A percentile compares a stretch with the other conserved stretches of the same genome.
Evolutionary conservation across 2,113 vertebrate species (phyloP).

Genomic region (Protomyctophum bolini): DNA sequence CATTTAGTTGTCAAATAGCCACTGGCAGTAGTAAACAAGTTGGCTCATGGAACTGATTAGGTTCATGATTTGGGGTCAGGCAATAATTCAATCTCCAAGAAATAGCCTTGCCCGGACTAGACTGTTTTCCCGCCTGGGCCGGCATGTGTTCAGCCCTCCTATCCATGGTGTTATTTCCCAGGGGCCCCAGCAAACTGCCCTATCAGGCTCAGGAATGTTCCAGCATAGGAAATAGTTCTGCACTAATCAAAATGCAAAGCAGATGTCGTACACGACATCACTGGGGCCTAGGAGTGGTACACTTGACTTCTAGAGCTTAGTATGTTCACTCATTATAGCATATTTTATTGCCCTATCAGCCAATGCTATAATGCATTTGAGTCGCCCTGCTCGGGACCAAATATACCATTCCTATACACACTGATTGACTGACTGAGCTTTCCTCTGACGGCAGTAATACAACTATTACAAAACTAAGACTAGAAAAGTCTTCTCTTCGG

Average conservation of each 20-base stretch:
- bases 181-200: constrained; percentile 39
- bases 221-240: constrained; percentile 41
- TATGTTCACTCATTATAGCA: no score
- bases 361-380: no score
- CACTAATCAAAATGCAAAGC: constrained; percentile 67
- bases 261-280: constrained; percentile 52
- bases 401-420: no score
- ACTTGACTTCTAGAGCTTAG: not conserved
- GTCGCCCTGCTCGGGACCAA: no score
- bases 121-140: constrained; percentile 10
- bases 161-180: constrained; percentile 47
- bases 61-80: constrained; percentile 29
- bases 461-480: no score
- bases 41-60: constrained; percentile 11
- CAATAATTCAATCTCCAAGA: constrained; percentile 21
- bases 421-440: no score
- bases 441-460: no score
- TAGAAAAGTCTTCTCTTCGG: no score
- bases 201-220: constrained; percentile 41
- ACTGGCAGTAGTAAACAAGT: constrained; percentile 9
- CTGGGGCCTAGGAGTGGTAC: constrained; percentile 3
- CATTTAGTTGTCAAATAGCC: constrained; percentile 18
- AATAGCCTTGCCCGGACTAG: not conserved
- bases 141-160: constrained; percentile 4
- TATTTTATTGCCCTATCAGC: no score